Percentiles rank a stretch among this genome's conserved stretches.
Conservation (phyloP, 2,888 invertebrate genomes). For the Mycalesis mineus region DNA sequence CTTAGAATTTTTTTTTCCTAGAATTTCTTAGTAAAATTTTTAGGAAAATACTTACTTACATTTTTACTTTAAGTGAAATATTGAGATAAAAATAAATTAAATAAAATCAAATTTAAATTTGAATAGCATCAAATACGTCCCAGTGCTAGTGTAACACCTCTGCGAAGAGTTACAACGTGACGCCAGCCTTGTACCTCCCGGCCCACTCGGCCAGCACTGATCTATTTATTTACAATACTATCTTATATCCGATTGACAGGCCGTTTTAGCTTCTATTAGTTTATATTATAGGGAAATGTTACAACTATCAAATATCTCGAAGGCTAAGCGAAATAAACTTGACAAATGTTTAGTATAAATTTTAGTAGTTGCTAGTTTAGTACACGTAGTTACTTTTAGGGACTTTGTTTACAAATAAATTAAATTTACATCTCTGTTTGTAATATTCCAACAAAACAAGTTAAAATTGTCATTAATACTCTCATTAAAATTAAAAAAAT, state of each 20-base stretch:
- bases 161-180: constrained; percentile 64
- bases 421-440: too few relatives aligned
- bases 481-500: too few relatives aligned
- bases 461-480: too few relatives aligned
- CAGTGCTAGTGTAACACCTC: constrained; percentile 25
- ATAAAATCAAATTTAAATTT: constrained; percentile 1
- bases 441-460: too few relatives aligned
- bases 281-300: constrained; percentile 12
- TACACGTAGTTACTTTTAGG: too few relatives aligned
- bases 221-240: constrained; percentile 62
- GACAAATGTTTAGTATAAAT: not conserved
- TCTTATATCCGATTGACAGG: constrained; percentile 32
- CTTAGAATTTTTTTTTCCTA: too few relatives aligned
- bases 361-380: not conserved
- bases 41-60: too few relatives aligned
- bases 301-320: constrained; percentile 8
- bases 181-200: constrained; percentile 61
- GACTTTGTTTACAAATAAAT: too few relatives aligned
- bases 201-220: constrained; percentile 67
- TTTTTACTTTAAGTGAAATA: too few relatives aligned
- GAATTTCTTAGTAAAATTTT: too few relatives aligned
- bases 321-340: not conserved
- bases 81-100: too few relatives aligned
- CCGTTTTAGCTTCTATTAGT: constrained; percentile 22
- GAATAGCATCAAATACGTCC: constrained; percentile 5